Evolutionary conservation across 2,797 vertebrate species (phyloP).

Genomic region (Gila robusta): DNA sequence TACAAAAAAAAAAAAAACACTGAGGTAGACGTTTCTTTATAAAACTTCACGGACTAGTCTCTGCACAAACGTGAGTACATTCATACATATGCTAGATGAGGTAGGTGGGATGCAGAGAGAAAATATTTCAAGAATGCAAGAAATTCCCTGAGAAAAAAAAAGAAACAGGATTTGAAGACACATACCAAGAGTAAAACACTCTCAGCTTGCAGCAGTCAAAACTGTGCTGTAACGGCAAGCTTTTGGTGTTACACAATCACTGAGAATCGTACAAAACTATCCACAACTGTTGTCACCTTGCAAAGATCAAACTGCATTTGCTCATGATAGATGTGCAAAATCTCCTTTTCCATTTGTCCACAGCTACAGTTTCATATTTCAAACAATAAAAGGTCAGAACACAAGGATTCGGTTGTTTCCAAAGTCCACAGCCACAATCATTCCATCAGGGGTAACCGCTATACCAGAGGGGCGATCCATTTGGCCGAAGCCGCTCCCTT

Average conservation of each 20-base stretch:
- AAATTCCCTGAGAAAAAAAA: constrained; percentile 86
- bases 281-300: constrained; percentile 32
- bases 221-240: constrained; percentile 48
- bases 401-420: constrained; percentile 99
- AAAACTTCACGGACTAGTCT: constrained; percentile 95
- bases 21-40: constrained; percentile 95
- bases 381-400: constrained; percentile 81
- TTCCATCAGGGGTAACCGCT: constrained; percentile 95
- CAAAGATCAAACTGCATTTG: constrained; percentile 55
- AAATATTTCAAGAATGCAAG: constrained; percentile 84
- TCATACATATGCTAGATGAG: constrained; percentile 98
- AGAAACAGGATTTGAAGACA: constrained; percentile 61
- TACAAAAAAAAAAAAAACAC: constrained; percentile 69
- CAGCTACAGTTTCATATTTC: constrained; percentile 63
- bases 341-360: constrained; percentile 57
- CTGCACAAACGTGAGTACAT: constrained; percentile 95
- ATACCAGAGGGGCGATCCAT: constrained; percentile 99
- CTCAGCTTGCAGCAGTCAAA: constrained; percentile 37
- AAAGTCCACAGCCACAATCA: constrained; percentile 99
- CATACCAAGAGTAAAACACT: constrained; percentile 62
- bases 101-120: constrained; percentile 95
- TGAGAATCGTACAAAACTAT: constrained; percentile 11
- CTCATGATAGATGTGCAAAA: constrained; percentile 71
- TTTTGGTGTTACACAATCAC: constrained; percentile 23
- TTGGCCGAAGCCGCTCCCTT: constrained; percentile 96